Percentiles rank a stretch among this genome's conserved stretches.
Evolutionary conservation across 2,888 invertebrate species (phyloP).

Genomic region (Hypsopygia costalis): DNA sequence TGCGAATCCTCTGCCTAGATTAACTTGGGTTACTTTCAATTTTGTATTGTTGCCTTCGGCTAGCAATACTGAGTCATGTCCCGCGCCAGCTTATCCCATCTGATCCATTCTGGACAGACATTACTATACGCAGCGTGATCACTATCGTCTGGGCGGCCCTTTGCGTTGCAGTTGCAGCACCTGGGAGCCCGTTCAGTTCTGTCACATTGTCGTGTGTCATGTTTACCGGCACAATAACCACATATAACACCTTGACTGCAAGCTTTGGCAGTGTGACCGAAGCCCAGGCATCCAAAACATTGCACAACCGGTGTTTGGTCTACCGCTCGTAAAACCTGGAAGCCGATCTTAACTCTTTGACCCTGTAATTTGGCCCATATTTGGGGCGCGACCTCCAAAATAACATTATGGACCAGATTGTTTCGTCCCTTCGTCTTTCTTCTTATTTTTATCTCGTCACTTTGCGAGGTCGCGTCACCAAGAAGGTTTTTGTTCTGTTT

Average conservation of each 20-base stretch:
- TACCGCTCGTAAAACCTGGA: neutral
- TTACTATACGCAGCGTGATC: too few species aligned
- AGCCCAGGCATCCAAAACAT: conserved; percentile 1
- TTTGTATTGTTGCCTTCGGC: neutral
- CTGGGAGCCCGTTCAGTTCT: too few species aligned
- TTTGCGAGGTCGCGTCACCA: neutral
- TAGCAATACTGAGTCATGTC: too few species aligned
- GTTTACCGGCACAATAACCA: neutral
- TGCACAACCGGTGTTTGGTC: neutral
- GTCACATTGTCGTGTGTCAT: too few species aligned
- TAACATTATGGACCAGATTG: neutral
- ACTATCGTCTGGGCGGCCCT: too few species aligned
- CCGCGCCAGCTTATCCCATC: too few species aligned
- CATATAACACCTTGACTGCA: neutral
- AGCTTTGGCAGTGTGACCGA: neutral
- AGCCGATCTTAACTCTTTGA: neutral
- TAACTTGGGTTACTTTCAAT: neutral
- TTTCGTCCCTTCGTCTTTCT: neutral
- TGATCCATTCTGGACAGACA: too few species aligned
- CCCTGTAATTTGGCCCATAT: neutral
- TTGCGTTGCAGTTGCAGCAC: too few species aligned
- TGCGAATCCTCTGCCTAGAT: neutral
- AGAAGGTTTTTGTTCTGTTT: neutral
- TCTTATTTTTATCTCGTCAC: too few species aligned
- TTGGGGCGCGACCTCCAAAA: neutral